Base-by-base conservation (phyloP, 2,113 vertebrate species). In the Pao palembangensis region DNA sequence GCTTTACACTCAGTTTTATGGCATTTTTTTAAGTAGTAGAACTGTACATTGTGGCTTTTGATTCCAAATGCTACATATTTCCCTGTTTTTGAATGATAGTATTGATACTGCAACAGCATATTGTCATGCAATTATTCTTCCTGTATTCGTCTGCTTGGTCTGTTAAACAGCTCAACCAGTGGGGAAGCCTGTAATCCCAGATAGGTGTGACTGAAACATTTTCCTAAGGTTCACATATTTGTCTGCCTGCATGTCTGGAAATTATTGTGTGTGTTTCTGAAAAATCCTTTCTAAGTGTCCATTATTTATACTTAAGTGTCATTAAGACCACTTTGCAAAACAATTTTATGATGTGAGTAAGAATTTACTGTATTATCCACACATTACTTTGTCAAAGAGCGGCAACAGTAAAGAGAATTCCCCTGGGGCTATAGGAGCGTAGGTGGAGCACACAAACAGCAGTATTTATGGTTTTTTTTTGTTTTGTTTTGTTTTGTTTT, bases 401-500 rank as follows among this genome's bases (percentile, higher is more conserved):
- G 47, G 58, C 34, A 14, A 51, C 49, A 38, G 28, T 60, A 57
- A 58, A 58, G 34, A 16, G 61, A 71, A 69, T 70, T 75, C 20
- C 65, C 64, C 56, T 3, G 21, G 18, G 55, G 56, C 52, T 15
- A 41, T n/a, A 48, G 31, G 28, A 51, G 64, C 57, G 20, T 51
- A 47, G 50, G 58, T 46, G 44, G 52, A n/a, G 59, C 61, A 55
- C 19, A 47, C 38, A 19, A 11, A 48, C n/a, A 55, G 69, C 60
- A 71, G 51, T 67, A 66, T 1, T 8, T 50, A 18, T 59, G 65
- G n/a, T 13, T 76, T 68, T 25, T 44, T 61, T 68, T 52, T 56
- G 51, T 17, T 21, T 48, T 18, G 8, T 55, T 76, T 81, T 88
- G 81, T 88, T 86, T 88, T 85, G 82, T n/a, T n/a, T 48, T 16